phyloP scores from a whole-genome alignment of 2,888 invertebrate genomes.

The Eilema depressum region DNA sequence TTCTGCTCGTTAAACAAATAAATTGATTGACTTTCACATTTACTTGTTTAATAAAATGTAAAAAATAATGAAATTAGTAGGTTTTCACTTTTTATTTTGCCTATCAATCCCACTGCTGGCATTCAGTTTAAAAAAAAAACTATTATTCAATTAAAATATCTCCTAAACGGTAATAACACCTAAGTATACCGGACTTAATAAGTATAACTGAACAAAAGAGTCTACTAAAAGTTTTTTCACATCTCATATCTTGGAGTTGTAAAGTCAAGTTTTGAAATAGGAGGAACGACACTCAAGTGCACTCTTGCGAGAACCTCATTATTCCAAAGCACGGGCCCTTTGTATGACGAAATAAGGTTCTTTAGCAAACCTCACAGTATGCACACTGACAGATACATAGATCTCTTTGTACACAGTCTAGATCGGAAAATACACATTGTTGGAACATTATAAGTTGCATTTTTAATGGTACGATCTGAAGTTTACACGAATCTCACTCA shows the following conservation, averaged over 20 bases:
- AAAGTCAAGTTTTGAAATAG: conserved; percentile 78
- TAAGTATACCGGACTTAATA: neutral
- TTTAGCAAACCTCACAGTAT: conserved; percentile 82
- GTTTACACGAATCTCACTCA: too few species aligned
- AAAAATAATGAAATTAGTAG: too few species aligned
- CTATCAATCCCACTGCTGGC: too few species aligned
- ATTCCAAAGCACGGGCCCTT: conserved; percentile 83
- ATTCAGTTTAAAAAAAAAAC: too few species aligned
- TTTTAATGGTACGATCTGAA: too few species aligned
- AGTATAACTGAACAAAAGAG: conserved; percentile 22
- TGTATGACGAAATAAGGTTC: conserved; percentile 84
- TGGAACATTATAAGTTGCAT: neutral
- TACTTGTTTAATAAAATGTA: too few species aligned
- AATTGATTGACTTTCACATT: too few species aligned
- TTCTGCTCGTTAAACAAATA: too few species aligned
- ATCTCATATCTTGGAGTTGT: conserved; percentile 62
- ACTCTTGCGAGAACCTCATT: conserved; percentile 79
- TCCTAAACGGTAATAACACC: neutral
- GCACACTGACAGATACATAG: conserved; percentile 33
- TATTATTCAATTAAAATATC: too few species aligned
- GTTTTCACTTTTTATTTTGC: too few species aligned
- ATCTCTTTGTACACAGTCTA: neutral
- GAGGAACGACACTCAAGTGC: conserved; percentile 71
- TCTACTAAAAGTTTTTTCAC: conserved; percentile 50
- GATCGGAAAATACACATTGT: neutral